A percentile compares a stretch with the other conserved stretches of the same genome.
Evolutionary conservation across 2,888 invertebrate genomes (phyloP).

Genomic region (Yponomeuta sedellus): DNA sequence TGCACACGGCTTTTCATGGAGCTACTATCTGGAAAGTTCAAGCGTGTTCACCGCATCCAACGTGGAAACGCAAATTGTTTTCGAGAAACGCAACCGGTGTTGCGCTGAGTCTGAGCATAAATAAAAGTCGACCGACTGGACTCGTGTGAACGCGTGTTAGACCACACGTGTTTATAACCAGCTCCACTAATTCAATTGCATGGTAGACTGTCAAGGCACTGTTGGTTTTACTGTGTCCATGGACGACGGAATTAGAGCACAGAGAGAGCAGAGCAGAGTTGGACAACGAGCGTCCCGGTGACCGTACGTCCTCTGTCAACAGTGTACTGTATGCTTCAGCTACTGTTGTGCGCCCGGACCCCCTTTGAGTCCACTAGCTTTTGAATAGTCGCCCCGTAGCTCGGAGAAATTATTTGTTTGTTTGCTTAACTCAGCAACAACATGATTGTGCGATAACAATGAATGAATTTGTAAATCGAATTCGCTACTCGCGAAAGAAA

Average conservation of each 20-base stretch:
- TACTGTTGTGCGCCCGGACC: neutral
- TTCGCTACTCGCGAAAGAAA: too few relatives aligned
- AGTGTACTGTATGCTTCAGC: neutral
- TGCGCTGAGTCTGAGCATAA: too few relatives aligned
- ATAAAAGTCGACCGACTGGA: too few relatives aligned
- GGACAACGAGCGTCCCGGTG: neutral
- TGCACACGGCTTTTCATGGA: too few relatives aligned
- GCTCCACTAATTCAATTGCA: neutral
- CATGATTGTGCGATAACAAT: neutral
- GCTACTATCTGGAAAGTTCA: too few relatives aligned
- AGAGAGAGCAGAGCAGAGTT: too few relatives aligned
- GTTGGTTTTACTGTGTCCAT: neutral
- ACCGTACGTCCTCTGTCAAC: constrained; percentile 3
- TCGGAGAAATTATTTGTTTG: neutral
- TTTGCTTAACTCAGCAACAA: neutral
- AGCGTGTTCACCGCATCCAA: too few relatives aligned
- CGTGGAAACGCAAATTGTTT: too few relatives aligned
- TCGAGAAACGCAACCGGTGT: too few relatives aligned
- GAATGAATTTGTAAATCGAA: neutral
- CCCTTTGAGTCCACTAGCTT: neutral
- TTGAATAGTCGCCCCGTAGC: constrained; percentile 2
- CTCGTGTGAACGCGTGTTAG: too few relatives aligned
- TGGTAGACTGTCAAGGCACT: neutral
- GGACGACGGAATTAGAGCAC: neutral
- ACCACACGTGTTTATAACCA: neutral